phyloP scores from a whole-genome alignment of 2,113 vertebrate species.

The Colossoma macropomum region DNA sequence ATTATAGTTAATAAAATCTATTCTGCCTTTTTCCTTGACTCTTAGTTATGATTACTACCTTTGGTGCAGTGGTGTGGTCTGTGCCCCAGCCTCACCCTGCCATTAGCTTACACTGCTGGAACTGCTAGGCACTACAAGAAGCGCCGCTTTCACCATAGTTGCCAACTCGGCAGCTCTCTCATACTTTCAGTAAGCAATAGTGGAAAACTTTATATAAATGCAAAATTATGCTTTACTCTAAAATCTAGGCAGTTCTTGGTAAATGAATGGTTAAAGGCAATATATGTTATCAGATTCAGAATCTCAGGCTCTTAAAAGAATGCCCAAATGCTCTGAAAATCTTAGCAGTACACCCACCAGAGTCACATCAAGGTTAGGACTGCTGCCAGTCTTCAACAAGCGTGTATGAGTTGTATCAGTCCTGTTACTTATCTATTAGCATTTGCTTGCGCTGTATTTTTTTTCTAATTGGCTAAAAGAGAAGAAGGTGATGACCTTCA shows the following conservation, averaged over 20 bases:
- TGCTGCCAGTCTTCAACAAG: not conserved
- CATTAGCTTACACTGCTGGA: conserved; percentile 46
- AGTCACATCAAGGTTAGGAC: conserved; percentile 1
- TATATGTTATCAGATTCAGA: not conserved
- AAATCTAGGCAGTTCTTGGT: conserved; percentile 15
- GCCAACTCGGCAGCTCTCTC: conserved; percentile 28
- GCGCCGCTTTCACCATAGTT: conserved; percentile 16
- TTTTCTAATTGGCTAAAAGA: conserved; percentile 16
- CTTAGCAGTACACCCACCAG: not conserved
- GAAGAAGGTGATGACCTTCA: not conserved
- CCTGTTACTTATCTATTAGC: not conserved
- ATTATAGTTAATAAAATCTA: conserved; percentile 57
- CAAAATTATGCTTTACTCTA: conserved; percentile 22
- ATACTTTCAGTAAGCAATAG: conserved; percentile 28
- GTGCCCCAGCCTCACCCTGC: conserved; percentile 54
- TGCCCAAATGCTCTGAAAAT: not conserved
- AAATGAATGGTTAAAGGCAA: not conserved
- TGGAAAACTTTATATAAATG: conserved; percentile 45
- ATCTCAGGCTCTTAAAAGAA: not conserved
- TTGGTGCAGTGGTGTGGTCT: conserved; percentile 44
- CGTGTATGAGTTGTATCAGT: conserved; percentile 1
- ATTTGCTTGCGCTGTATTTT: not conserved
- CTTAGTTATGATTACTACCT: conserved; percentile 52
- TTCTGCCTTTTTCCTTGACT: conserved; percentile 38
- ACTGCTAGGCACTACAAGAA: conserved; percentile 18